Evolutionary conservation across 2,888 invertebrate genomes (phyloP), one percentile per base, ranked within the genome.

Genomic region (Microchrysa polita): DNA sequence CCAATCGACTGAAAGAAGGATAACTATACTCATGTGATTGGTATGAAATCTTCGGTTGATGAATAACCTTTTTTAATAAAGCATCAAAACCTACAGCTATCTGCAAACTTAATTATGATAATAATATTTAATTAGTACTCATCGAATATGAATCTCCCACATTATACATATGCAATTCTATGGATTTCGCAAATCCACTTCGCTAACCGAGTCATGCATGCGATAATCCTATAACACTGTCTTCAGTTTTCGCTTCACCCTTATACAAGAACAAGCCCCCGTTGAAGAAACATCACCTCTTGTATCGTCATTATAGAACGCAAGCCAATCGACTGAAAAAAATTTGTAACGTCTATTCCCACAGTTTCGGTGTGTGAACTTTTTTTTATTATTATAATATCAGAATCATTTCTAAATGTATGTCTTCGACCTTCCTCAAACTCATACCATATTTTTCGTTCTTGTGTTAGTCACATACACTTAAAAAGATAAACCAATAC

Each of bases 331-430:
- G 20, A 60, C 60, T 27, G 18, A 22, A 61, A 34, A 23, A 61
- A 34, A 67, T 74, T 74, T 74, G 74, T 74, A 74, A 74, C 74
- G 72, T 72, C 67, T 72, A 67, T 74, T 74, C 74, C 74, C 74
- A 74, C 74, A 74, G 72, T 72, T 67, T 34, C 61, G 65, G 67
- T 74, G 74, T 34, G 27, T 74, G 74, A 67, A 71, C 65, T 74
- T 74, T 71, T 74, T 55, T 42, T 10, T 16, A 9, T 53, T 23
- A 53, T 53, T 53, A 44, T 48, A 14, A 44, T 18, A 42, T 65
- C 20, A 10, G 14, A 44, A 65, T 48, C 20, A 18, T n/a, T 59
- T 10, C n/a, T 12, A n/a, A 22, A 48, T 48, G 20, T n/a, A n/a
- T 65, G 63, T 12, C 14, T 22, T 4, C 55, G 20, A 23, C 48